Evolutionary conservation across 2,113 vertebrate species (phyloP).

Genomic region (chimpanzee (Pan troglodytes)): DNA sequence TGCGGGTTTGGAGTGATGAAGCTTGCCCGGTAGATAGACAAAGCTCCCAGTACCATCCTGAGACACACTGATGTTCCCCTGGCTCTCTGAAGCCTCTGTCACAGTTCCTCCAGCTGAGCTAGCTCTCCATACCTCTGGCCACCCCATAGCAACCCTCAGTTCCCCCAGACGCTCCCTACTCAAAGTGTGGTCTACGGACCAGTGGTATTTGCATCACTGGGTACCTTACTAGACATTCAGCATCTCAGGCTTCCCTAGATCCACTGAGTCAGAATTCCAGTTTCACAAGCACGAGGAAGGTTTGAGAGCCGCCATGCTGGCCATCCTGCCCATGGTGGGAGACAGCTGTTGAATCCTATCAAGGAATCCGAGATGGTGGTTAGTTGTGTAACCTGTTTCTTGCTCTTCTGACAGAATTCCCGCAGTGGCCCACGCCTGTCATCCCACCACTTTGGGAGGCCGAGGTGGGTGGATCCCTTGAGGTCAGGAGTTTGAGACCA

Average conservation of each 20-base stretch:
- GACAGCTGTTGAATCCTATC: not conserved
- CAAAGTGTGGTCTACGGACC: too few species aligned
- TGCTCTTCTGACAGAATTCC: not conserved
- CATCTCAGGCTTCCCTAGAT: not conserved
- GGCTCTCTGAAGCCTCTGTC: too few species aligned
- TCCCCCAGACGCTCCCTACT: not conserved
- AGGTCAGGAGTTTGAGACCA: too few species aligned
- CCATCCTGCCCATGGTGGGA: not conserved
- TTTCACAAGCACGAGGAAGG: not conserved
- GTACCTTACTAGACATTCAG: not conserved
- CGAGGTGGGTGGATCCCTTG: too few species aligned
- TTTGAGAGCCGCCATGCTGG: not conserved
- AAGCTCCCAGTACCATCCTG: not conserved
- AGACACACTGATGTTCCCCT: not conserved
- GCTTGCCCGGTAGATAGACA: not conserved
- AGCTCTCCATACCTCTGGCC: not conserved
- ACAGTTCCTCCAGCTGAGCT: not conserved
- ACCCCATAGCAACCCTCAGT: not conserved
- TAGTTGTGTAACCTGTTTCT: not conserved
- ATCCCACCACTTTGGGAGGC: too few species aligned
- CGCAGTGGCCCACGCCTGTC: too few species aligned
- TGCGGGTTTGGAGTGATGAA: not conserved
- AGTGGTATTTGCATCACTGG: not conserved
- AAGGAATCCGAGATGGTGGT: not conserved
- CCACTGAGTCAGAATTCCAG: not conserved